A percentile compares a stretch with the other conserved stretches of the same genome.
These are phyloP conservation scores for Epinephelus malabaricus DNA, from an alignment of 2,797 vertebrate species.

Conservation along the genomic window DNA sequence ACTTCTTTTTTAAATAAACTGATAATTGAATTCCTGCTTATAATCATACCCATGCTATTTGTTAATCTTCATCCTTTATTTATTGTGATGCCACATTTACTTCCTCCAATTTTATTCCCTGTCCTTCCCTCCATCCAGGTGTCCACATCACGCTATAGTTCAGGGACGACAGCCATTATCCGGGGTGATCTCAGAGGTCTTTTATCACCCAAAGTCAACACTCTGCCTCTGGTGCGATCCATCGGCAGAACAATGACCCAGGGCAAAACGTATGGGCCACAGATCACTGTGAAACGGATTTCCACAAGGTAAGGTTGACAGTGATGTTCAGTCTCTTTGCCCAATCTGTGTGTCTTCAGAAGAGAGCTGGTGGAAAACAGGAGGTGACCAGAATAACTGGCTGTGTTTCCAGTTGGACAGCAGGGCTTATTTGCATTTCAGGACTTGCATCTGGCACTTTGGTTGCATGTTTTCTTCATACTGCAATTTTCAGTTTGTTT, in stretches of 20 bases:
- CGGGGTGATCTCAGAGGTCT: constrained; percentile 88
- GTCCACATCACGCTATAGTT: constrained; percentile 85
- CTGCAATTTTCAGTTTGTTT: background rate
- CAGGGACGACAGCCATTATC: constrained; percentile 86
- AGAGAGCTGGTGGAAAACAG: constrained; percentile 12
- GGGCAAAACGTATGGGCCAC: constrained; percentile 89
- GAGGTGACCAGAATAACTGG: constrained; percentile 1
- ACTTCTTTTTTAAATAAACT: background rate
- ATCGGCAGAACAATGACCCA: constrained; percentile 90
- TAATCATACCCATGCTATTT: background rate
- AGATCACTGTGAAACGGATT: constrained; percentile 89
- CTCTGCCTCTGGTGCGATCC: constrained; percentile 87
- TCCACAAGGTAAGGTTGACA: constrained; percentile 81
- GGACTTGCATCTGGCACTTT: background rate
- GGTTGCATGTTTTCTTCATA: background rate
- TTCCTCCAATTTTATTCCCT: background rate
- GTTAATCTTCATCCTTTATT: background rate
- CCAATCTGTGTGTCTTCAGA: constrained; percentile 1
- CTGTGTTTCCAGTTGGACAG: constrained; percentile 14
- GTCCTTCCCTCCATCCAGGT: constrained; percentile 66
- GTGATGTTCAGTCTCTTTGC: background rate
- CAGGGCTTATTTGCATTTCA: constrained; percentile 11
- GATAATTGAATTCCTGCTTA: background rate
- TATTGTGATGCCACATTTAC: background rate
- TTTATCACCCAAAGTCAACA: constrained; percentile 89